phyloP scores from a whole-genome alignment of 2,113 vertebrate species.

The Trogon melanurus region DNA sequence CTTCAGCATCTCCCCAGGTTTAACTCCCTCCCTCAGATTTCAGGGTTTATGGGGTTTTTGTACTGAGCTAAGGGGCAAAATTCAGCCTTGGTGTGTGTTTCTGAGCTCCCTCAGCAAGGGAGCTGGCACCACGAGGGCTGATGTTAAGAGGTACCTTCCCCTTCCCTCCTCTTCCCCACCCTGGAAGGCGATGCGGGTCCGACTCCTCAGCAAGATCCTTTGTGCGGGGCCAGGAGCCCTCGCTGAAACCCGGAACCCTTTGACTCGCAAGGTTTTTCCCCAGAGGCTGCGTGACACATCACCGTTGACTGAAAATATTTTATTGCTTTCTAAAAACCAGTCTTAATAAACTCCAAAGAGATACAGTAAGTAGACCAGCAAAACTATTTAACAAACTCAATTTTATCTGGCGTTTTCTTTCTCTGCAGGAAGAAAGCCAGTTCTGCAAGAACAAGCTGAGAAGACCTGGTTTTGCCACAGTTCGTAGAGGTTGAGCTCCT shows the following conservation, averaged over 20 bases:
- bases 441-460: background rate
- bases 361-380: background rate
- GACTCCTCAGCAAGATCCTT: background rate
- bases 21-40: background rate
- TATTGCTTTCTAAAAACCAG: constrained; percentile 4
- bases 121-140: background rate
- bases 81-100: background rate
- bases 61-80: background rate
- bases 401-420: background rate
- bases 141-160: background rate
- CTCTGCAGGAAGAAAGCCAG: constrained; percentile 10
- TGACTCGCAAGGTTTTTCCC: background rate
- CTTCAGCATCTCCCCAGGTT: background rate
- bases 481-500: background rate
- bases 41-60: fast-evolving
- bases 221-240: fast-evolving
- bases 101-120: background rate
- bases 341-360: background rate
- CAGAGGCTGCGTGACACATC: background rate
- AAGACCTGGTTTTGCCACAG: background rate
- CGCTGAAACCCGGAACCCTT: fast-evolving
- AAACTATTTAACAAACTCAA: background rate
- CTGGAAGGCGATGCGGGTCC: background rate
- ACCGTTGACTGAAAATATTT: background rate
- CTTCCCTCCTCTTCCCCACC: background rate